phyloP scores from a whole-genome alignment of 2,113 vertebrate genomes.

The Tautogolabrus adspersus region DNA sequence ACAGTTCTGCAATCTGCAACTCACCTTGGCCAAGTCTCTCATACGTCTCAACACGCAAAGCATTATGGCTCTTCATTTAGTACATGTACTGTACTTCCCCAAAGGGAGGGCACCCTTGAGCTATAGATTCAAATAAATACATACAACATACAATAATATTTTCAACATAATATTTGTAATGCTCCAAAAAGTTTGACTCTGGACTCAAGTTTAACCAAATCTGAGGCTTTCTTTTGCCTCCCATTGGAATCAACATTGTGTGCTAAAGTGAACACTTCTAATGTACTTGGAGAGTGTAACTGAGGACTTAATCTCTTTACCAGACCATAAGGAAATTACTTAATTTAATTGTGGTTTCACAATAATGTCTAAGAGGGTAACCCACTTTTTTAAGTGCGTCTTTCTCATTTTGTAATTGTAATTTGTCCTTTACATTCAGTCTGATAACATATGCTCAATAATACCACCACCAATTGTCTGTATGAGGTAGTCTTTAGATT shows the following conservation, averaged over 20 bases:
- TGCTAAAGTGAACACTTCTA: background rate
- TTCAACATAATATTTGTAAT: no score
- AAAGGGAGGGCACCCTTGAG: no score
- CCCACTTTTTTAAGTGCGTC: slow-evolving; percentile 34
- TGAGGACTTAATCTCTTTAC: slow-evolving; percentile 34
- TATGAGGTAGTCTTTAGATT: slow-evolving; percentile 36
- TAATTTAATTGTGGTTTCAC: slow-evolving; percentile 55
- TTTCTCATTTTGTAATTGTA: slow-evolving; percentile 47
- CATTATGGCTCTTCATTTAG: no score
- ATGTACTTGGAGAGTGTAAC: slow-evolving; percentile 11
- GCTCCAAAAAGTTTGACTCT: background rate
- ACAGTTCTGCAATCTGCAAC: no score
- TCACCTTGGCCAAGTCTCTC: no score
- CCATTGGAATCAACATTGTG: background rate
- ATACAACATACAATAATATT: no score
- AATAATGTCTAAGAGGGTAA: slow-evolving; percentile 36
- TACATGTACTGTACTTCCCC: no score
- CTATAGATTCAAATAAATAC: no score
- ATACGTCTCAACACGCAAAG: no score
- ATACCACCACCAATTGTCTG: slow-evolving; percentile 18
- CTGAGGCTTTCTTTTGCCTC: background rate
- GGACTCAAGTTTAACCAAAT: background rate
- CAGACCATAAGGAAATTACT: slow-evolving; percentile 48
- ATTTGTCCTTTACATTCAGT: slow-evolving; percentile 50
- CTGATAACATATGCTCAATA: slow-evolving; percentile 16